Evolutionary conservation across 1,140 invertebrate genomes (phyloP).

Genomic region (Drosophila truncata): DNA sequence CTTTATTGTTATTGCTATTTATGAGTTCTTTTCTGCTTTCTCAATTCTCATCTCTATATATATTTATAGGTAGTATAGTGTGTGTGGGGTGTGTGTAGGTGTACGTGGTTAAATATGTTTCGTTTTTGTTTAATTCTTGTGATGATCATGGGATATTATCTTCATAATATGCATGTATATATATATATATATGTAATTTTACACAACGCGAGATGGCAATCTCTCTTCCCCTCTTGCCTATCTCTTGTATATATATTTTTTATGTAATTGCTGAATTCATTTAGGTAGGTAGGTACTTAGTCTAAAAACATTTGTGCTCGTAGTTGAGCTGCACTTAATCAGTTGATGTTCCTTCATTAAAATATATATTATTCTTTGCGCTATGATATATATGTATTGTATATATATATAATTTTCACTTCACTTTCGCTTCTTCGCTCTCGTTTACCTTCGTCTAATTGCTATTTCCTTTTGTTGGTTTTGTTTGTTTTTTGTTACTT

Average conservation of each 20-base stretch:
- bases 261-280: conserved; percentile 66
- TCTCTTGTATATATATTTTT: conserved; percentile 40
- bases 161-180: conserved; percentile 46
- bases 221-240: background rate
- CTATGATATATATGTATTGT: conserved; percentile 62
- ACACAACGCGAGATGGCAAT: conserved; percentile 21
- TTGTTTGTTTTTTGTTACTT: conserved; percentile 33
- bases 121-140: conserved; percentile 59
- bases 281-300: conserved; percentile 83
- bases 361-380: conserved; percentile 73
- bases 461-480: conserved; percentile 20
- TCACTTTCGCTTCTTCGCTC: conserved; percentile 12
- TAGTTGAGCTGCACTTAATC: conserved; percentile 72
- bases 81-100: conserved; percentile 23
- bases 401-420: conserved; percentile 55
- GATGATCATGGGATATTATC: conserved; percentile 66
- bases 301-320: conserved; percentile 74
- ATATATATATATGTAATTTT: conserved; percentile 53
- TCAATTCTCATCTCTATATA: conserved; percentile 28
- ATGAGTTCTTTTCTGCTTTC: conserved; percentile 60
- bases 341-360: conserved; percentile 72
- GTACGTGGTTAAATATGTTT: conserved; percentile 61
- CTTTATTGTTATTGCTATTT: conserved; percentile 77
- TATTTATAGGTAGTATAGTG: conserved; percentile 53
- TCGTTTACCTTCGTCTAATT: conserved; percentile 37